Percentiles rank a stretch among this genome's conserved stretches.
These are phyloP conservation scores for Erythrocercus mccallii DNA, from an alignment of 2,113 vertebrate species.

Conservation along the genomic window DNA sequence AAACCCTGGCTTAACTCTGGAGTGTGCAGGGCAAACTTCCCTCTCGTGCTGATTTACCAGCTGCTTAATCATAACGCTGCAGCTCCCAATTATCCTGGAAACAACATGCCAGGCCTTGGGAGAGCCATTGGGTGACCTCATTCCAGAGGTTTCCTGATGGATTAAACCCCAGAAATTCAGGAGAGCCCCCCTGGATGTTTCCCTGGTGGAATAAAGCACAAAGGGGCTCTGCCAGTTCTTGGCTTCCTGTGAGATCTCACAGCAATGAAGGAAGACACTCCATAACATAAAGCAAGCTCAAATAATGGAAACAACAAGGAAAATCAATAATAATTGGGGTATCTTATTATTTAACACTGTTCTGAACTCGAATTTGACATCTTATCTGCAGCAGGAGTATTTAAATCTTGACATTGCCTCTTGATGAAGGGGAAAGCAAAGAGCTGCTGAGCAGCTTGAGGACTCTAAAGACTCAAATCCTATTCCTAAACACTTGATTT, in stretches of 20 bases:
- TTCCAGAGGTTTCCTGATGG: conserved; percentile 10
- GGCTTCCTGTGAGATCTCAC: background rate
- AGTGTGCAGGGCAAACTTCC: background rate
- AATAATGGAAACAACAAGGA: background rate
- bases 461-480: background rate
- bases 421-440: background rate
- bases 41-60: background rate
- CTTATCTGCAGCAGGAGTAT: background rate
- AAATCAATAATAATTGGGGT: background rate
- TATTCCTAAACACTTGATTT: background rate
- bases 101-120: background rate
- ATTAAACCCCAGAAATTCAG: background rate
- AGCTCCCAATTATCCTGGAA: conserved; percentile 33
- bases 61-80: background rate
- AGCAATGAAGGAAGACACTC: background rate
- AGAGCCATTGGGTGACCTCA: conserved; percentile 19
- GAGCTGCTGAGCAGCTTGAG: background rate
- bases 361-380: background rate
- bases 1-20: background rate
- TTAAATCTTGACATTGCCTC: background rate
- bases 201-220: background rate
- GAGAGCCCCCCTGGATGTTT: background rate
- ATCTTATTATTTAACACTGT: background rate
- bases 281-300: background rate
- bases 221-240: background rate